phyloP scores from a whole-genome alignment of 2,888 invertebrate species.

The Spilosoma lubricipeda region DNA sequence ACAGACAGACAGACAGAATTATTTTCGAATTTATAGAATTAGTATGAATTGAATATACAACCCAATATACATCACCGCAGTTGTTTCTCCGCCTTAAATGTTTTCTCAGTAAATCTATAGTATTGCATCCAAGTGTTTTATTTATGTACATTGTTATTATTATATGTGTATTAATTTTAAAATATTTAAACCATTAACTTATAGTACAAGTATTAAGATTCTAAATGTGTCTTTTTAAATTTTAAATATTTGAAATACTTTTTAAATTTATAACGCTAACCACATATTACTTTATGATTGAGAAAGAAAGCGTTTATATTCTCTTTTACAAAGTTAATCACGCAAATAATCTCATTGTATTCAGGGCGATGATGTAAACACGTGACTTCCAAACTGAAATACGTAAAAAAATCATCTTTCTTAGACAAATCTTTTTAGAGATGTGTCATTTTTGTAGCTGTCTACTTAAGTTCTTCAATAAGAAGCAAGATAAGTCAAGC shows the following conservation, averaged over 20 bases:
- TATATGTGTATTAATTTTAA: background rate
- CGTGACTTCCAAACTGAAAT: background rate
- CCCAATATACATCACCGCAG: background rate
- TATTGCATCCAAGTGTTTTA: background rate
- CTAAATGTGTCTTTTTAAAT: background rate
- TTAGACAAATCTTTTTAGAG: background rate
- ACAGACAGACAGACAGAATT: too few relatives aligned
- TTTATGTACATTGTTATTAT: background rate
- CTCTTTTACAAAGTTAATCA: too few relatives aligned
- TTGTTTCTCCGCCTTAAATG: background rate
- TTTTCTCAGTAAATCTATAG: background rate
- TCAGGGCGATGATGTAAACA: background rate
- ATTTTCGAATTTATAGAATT: too few relatives aligned
- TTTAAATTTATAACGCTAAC: too few relatives aligned
- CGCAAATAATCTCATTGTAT: too few relatives aligned
- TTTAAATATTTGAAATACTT: background rate
- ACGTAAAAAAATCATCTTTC: background rate
- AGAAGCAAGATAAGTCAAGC: conserved; percentile 17
- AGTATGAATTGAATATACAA: too few relatives aligned
- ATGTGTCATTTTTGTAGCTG: background rate
- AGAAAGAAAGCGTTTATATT: too few relatives aligned
- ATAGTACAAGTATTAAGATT: too few relatives aligned
- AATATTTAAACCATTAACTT: background rate
- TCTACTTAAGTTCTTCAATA: background rate
- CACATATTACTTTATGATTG: too few relatives aligned